Percentiles rank a stretch among this genome's conserved stretches.
These are phyloP conservation scores for Vannuccia rotundouncinata DNA, from an alignment of 2,888 invertebrate genomes.

Conservation along the genomic window DNA sequence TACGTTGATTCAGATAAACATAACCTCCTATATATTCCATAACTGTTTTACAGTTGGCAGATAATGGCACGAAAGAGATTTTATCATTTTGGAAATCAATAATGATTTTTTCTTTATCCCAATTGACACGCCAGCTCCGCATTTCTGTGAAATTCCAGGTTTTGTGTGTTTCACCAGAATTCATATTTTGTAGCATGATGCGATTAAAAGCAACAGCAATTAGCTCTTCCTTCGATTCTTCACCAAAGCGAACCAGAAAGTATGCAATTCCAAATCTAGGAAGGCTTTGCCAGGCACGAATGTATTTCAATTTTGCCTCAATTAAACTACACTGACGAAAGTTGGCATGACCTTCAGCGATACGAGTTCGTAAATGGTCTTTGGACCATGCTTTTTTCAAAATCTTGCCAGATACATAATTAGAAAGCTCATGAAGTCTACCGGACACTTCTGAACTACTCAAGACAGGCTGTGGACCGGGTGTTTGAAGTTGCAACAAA, in stretches of 20 bases:
- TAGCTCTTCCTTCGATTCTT: conserved; percentile 62
- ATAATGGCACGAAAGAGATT: conserved; percentile 66
- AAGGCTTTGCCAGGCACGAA: conserved; percentile 93
- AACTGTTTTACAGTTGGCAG: conserved; percentile 91
- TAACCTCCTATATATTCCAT: conserved; percentile 83
- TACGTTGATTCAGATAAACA: conserved; percentile 93
- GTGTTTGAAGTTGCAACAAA: conserved; percentile 36
- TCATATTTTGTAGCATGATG: conserved; percentile 86
- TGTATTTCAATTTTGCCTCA: conserved; percentile 91
- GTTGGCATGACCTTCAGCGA: conserved; percentile 90
- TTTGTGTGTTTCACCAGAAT: conserved; percentile 91
- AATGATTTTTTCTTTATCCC: conserved; percentile 71
- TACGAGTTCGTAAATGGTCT: conserved; percentile 61
- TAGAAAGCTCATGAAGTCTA: conserved; percentile 5
- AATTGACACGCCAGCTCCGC: conserved; percentile 99
- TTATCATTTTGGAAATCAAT: conserved; percentile 83
- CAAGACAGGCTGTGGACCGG: conserved; percentile 22
- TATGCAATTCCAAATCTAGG: conserved; percentile 90
- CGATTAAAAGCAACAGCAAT: conserved; percentile 88
- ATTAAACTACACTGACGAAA: conserved; percentile 78
- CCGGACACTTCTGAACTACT: conserved; percentile 13
- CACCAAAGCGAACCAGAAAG: conserved; percentile 79
- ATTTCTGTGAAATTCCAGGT: conserved; percentile 71
- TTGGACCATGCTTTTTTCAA: conserved; percentile 35
- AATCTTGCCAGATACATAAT: conserved; percentile 32